Evolutionary conservation across 2,113 vertebrate genomes (phyloP), one percentile per base, ranked within the genome.

Genomic region (Donacobius atricapilla): DNA sequence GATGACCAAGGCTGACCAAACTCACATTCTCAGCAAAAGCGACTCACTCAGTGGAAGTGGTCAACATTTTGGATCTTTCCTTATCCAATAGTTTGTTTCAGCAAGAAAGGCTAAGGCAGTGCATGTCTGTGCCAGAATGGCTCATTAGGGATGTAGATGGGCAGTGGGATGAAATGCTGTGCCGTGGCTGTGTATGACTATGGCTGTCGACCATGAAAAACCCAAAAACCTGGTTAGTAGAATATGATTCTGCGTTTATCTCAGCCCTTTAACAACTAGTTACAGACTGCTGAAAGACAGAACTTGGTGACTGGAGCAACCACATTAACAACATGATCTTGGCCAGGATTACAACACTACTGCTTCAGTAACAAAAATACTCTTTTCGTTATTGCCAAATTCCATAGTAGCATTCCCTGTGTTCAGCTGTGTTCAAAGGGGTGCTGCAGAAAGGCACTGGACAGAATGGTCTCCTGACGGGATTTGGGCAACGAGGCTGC

Each of bases 181-280:
- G 48, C 35, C 19, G 56, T 83, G 23, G 22, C 53, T 50, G 18
- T 44, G 37, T 50, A n/a, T 23, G 14, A 51, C 37, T n/a, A 3
- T 47, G 17, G 17, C 31, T 69, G 7, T 56, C 33, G 44, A 37
- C 31, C 42, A 86, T 21, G 69, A 54, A 81, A 15, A 48, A 3
- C 1, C 16, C 15, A 53, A 57, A 51, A 14, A 39, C 1, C 0
- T 9, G 9, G 11, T 28, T 37, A 27, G 20, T 13, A 37, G 8
- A 65, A 4, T 31, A 51, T 47, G 39, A 77, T 50, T 64, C 19
- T 80, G 16, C 50, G 28, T 21, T 86, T 83, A 66, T 44, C 30
- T 73, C 50, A 82, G 19, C 35, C 45, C 27, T 76, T 44, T 40
- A 37, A n/a, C 9, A 66, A 37, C 37, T 25, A 19, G 1, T 37